Base-by-base conservation (phyloP, 2,797 vertebrate genomes). In the Psittacula derbiana region DNA sequence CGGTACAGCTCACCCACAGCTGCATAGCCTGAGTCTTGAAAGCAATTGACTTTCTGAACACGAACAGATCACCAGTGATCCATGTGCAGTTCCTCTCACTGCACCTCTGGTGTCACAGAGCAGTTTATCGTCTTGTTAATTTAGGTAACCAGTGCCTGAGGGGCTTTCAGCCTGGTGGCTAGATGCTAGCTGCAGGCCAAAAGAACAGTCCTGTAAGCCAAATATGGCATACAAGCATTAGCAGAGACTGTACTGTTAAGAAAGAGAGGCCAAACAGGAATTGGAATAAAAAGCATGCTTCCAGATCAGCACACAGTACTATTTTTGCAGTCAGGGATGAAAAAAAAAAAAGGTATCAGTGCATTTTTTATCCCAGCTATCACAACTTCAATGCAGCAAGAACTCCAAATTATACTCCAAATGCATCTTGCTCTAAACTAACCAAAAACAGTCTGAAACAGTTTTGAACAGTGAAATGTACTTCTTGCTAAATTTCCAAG, bases 41-140 rank as follows among this genome's bases (percentile, higher is more conserved):
- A 40, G 36, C 46, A 65, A 3, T 11, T 27, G 28, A 15, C 41
- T n/a, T 74, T 10, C 8, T 12, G 10, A 47, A 75, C 46, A 31
- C 17, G 6, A 5, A 50, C 21, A 86, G 44, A 43, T 41, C 16
- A 28, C 2, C 3, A 18, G 50, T 43, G 78, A 80, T 2, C 21
- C 1, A 27, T 0, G 4, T 1, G 1, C 0, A 30, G 57, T 23
- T 55, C 13, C 31, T 55, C 52, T 33, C 7, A 14, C 16, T 28
- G 38, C 31, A 5, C 14, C 81, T n/a, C 27, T 12, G 40, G 7
- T 70, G 31, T 30, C 67, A 70, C 28, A 41, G 50, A 73, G 10
- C 67, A 43, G 10, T 18, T 27, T 8, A 40, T 6, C 33, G 13
- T 2, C 10, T 10, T 4, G 6, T 24, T 41, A 4, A 53, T 52